These are phyloP conservation scores for Hippolais icterina DNA, from an alignment of 2,113 vertebrate genomes.

Conservation along the genomic window DNA sequence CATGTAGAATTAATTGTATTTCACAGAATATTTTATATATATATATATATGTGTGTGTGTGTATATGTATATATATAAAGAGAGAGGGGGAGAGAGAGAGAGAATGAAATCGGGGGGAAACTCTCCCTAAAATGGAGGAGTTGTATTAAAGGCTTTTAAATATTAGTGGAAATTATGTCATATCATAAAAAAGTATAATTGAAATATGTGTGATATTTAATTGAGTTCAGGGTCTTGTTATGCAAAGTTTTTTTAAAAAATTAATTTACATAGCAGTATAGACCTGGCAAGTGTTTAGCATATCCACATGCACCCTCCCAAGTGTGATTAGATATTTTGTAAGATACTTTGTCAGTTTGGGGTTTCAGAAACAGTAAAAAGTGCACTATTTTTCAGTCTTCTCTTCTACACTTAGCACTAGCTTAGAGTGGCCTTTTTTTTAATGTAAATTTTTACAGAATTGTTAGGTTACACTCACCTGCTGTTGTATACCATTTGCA, in stretches of 20 bases:
- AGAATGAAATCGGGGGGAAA: background rate
- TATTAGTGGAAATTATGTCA: background rate
- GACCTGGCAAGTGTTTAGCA: background rate
- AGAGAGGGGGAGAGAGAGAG: too few species aligned
- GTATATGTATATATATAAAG: too few species aligned
- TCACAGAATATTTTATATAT: background rate
- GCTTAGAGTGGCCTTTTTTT: background rate
- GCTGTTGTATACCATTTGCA: background rate
- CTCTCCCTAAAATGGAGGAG: background rate
- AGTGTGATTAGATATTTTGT: background rate
- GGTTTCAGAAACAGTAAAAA: background rate
- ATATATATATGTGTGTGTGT: background rate
- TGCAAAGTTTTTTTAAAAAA: background rate
- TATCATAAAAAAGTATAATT: background rate
- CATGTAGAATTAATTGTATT: background rate
- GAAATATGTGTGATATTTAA: background rate
- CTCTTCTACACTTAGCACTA: background rate
- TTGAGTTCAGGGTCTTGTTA: background rate
- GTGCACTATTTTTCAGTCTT: background rate
- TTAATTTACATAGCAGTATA: background rate
- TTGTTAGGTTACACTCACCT: background rate
- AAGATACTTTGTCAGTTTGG: background rate
- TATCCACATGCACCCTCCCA: background rate
- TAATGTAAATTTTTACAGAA: background rate
- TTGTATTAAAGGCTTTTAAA: background rate